These are phyloP conservation scores for Pachycephala philippinensis DNA, from an alignment of 2,113 vertebrate species.

Conservation along the genomic window DNA sequence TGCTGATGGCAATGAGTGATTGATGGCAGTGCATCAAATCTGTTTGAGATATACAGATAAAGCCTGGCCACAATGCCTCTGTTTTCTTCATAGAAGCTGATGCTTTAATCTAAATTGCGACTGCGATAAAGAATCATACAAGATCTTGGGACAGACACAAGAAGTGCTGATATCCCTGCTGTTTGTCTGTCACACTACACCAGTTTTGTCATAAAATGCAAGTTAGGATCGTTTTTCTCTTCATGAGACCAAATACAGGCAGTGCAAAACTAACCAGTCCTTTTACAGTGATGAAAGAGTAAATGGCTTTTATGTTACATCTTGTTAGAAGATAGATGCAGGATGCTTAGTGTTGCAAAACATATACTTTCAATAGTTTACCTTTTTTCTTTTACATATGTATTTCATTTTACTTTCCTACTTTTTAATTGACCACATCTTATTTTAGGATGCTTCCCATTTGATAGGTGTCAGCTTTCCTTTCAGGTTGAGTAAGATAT, in stretches of 20 bases:
- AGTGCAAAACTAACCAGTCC: background rate
- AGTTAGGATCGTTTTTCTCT: background rate
- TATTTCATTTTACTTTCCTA: background rate
- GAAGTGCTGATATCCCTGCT: background rate
- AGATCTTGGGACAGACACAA: background rate
- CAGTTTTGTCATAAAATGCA: background rate
- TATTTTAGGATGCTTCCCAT: background rate
- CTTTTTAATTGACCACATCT: background rate
- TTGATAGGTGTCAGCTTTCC: background rate
- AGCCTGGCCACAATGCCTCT: background rate
- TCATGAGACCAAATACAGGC: background rate
- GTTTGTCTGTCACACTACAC: rapidly evolving
- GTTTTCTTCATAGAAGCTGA: background rate
- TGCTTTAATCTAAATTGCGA: background rate
- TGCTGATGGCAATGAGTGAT: background rate
- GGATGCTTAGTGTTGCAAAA: background rate
- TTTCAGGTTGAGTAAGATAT: background rate
- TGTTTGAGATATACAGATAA: background rate
- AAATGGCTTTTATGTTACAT: background rate
- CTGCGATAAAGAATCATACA: background rate
- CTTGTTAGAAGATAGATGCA: background rate
- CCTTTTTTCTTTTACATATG: background rate
- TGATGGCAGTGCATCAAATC: background rate
- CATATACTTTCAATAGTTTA: rapidly evolving
- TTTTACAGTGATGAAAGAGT: background rate